phyloP scores from a whole-genome alignment of 2,113 vertebrate species.

The Chauna torquata region DNA sequence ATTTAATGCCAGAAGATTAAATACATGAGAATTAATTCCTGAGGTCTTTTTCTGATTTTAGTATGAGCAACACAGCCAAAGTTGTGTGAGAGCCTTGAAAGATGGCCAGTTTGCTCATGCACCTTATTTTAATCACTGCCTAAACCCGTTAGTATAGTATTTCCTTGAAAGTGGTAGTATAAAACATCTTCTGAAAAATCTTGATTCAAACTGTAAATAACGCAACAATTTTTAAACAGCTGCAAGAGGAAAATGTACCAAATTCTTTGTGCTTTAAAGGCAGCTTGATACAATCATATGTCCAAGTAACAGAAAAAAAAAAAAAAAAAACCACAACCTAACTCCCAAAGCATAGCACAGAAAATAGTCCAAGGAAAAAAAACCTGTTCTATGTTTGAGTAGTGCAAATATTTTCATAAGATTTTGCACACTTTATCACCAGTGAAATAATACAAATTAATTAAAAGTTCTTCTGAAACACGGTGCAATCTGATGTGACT shows the following conservation, averaged over 20 bases:
- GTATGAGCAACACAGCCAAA: not conserved
- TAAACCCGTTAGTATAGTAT: conserved; percentile 22
- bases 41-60: conserved; percentile 33
- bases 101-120: not conserved
- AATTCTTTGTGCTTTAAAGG: conserved; percentile 5
- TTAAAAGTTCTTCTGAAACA: not conserved
- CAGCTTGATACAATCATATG: not conserved
- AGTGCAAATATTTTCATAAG: not conserved
- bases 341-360: not conserved
- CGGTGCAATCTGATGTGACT: not conserved
- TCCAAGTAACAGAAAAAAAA: not conserved
- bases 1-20: not conserved
- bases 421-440: not conserved
- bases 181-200: conserved; percentile 20
- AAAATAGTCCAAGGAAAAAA: not conserved
- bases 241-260: not conserved
- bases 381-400: not conserved
- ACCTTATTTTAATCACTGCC: not conserved
- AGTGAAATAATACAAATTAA: not conserved
- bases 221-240: not conserved
- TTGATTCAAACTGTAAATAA: conserved; percentile 18
- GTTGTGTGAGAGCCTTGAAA: conserved; percentile 26
- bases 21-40: conserved; percentile 11
- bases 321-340: not conserved
- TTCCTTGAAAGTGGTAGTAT: conserved; percentile 35